Evolutionary conservation across 1,140 invertebrate genomes (phyloP), one percentile per base, ranked within the genome.

Genomic region (Drosophila albomicans): DNA sequence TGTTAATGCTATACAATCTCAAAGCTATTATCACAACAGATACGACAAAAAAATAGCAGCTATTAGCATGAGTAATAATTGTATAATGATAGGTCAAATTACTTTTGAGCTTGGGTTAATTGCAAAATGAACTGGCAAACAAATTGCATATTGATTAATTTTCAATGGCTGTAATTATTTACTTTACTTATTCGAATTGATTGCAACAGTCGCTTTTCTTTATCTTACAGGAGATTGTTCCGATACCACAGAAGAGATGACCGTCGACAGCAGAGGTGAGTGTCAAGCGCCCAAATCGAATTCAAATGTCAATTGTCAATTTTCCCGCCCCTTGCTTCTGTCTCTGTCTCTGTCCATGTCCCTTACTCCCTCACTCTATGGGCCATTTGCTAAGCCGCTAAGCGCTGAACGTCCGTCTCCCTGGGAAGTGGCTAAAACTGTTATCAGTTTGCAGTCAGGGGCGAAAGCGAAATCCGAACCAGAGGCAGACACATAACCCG

Each of bases 211-310:
- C 16, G 16, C 2, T 11, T 35, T 15, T 10, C 11, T 28, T 32
- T 20, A 8, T 35, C 2, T 64, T 87, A 10, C 63, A 92, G 91
- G 91, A 91, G 91, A 92, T 92, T 92, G 91, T 85, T 80, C 84
- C 78, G 91, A 92, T 86, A 92, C 88, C 69, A 81, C 91, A 79
- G 91, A 92, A 92, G 91, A 92, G 72, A 92, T 92, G 91, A 92
- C 91, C 75, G 88, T 92, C 66, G 91, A 92, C 86, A 92, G 91
- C 78, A 81, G 91, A 90, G 91, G 91, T 92, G 77, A 92, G 91
- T 70, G 52, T 32, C 25, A 43, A 61, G 13, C 11, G 20, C 7
- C 38, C 35, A 38, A 38, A 38, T 38, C 35, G 35, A 46, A 13
- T 28, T 38, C 32, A 52, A 52, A 28, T 13, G 25, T 32, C 11